Conservation (phyloP, 2,888 invertebrate species). For the Boloria euphrosyne region DNA sequence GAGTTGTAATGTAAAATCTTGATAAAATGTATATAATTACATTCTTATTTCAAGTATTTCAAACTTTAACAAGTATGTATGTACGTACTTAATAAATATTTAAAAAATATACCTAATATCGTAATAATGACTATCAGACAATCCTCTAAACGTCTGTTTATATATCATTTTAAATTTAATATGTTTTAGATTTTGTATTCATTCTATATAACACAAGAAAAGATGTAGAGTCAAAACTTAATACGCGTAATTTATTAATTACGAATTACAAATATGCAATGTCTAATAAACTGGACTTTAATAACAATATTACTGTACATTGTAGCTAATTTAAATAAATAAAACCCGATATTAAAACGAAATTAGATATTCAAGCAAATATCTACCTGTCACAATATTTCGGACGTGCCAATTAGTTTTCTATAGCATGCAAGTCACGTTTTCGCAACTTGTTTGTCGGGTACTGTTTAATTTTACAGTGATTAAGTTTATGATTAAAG, state of each 20-base stretch:
- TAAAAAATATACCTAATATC: not conserved
- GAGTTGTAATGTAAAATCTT: too few species aligned
- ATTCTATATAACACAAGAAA: too few species aligned
- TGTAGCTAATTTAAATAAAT: not conserved
- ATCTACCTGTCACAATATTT: conserved; percentile 16
- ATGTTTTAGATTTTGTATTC: too few species aligned
- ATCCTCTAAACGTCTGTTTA: not conserved
- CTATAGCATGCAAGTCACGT: conserved; percentile 32
- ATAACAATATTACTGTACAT: not conserved
- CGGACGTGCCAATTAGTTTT: conserved; percentile 28
- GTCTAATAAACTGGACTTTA: too few species aligned
- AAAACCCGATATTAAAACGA: not conserved
- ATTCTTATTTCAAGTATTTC: too few species aligned
- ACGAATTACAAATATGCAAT: too few species aligned
- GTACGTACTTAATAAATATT: not conserved
- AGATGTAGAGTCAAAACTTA: too few species aligned
- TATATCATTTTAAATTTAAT: not conserved
- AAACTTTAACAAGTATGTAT: too few species aligned
- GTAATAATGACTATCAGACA: not conserved
- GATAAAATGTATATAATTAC: too few species aligned
- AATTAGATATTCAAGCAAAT: conserved; percentile 4
- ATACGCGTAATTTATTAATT: too few species aligned
- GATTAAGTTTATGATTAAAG: conserved; percentile 16
- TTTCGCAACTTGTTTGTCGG: conserved; percentile 25
- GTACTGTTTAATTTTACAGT: conserved; percentile 14